phyloP scores from a whole-genome alignment of 1,140 invertebrate genomes.

The Cherax quadricarinatus region DNA sequence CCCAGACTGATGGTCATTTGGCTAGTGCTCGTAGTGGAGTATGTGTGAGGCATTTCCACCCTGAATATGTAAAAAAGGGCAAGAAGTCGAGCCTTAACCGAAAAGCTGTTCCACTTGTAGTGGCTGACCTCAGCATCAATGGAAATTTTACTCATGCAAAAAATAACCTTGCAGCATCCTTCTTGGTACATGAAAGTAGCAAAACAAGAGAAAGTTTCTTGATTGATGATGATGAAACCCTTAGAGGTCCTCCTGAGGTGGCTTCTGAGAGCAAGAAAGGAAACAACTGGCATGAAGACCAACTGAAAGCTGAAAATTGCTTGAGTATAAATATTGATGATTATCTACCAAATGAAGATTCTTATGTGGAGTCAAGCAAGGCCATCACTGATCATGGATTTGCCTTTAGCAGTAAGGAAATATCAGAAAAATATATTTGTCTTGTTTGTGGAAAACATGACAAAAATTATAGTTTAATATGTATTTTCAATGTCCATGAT shows the following conservation, averaged over 20 bases:
- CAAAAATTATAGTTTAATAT: slow-evolving; percentile 9
- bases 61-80: slow-evolving; percentile 39
- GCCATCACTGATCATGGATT: neutral
- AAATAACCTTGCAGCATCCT: neutral
- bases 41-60: slow-evolving; percentile 35
- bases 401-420: neutral
- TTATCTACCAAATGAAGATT: slow-evolving; percentile 11
- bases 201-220: neutral
- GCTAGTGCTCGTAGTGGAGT: slow-evolving; percentile 4
- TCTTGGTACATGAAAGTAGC: neutral
- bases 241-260: neutral
- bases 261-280: slow-evolving; percentile 1
- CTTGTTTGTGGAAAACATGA: slow-evolving; percentile 57
- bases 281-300: neutral
- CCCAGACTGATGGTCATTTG: slow-evolving; percentile 6
- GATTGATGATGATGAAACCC: neutral
- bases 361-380: neutral
- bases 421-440: slow-evolving; percentile 25
- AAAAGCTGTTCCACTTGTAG: slow-evolving; percentile 14
- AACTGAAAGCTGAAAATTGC: neutral
- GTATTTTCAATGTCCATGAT: neutral
- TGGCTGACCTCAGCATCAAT: neutral
- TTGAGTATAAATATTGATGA: slow-evolving; percentile 30
- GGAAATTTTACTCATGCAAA: neutral
- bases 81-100: slow-evolving; percentile 25